Base-by-base conservation (phyloP, 2,113 vertebrate genomes). In the Corythoichthys intestinalis region DNA sequence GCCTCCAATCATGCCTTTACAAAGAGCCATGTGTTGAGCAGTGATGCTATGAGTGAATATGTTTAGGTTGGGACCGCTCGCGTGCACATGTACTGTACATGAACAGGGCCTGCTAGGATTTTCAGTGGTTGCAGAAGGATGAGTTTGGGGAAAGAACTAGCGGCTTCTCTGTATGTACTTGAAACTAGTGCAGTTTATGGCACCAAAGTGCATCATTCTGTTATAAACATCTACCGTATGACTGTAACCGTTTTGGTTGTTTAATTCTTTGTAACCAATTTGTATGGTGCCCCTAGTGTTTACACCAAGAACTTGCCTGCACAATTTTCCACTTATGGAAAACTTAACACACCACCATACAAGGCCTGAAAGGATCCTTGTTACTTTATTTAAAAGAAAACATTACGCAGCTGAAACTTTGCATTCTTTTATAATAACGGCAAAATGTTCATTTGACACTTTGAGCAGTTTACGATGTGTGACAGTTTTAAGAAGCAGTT, bases 321-420 rank as follows among this genome's bases (percentile, higher is more conserved):
- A 59, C 48, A 35, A 62, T 71, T 41, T 56, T 57, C 52, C 69
- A 52, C 64, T 60, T 69, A 80, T 81, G 80, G 80, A 81, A 87
- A 84, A 85, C 83, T 70, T 84, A 86, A 85, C 80, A 81, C 57
- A 70, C 83, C 65, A 70, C 82, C 81, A 81, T 83, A 52, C 71
- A 77, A 65, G 80, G 59, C 76, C 63, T 92, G 87, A 92, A 92
- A 90, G 88, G 85, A 86, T 82, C 86, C 72, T 86, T 88, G 88
- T 92, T 93, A 91, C 86, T 75, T 72, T 41, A 81, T 88, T 88
- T 89, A 78, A 90, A 91, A 91, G 87, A 88, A 89, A 90, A 92
- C 87, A 91, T 90, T 90, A 90, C 89, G 81, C 87, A 89, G 87
- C 85, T 89, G 87, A 48, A 17, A 76, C 84, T 85, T 81, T 72